Evolutionary conservation across 2,888 invertebrate species (phyloP).

Genomic region (Eupithecia centaureata): DNA sequence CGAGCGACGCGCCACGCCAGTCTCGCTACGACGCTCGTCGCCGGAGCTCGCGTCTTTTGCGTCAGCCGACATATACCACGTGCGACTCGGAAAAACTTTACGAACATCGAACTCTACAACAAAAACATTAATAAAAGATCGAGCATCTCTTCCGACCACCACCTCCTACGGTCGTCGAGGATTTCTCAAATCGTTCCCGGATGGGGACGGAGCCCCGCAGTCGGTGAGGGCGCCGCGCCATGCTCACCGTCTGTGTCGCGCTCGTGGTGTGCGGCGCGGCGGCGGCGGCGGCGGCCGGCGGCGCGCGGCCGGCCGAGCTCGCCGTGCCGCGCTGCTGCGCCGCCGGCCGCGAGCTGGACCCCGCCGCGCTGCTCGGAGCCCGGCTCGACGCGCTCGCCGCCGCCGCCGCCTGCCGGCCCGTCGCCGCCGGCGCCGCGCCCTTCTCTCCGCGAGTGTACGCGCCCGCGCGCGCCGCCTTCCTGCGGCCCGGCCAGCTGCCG

Average conservation of each 20-base stretch:
- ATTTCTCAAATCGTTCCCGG: background rate
- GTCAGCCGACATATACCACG: slow-evolving; percentile 52
- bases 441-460: slow-evolving; percentile 86
- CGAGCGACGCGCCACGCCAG: slow-evolving; percentile 41
- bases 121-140: background rate
- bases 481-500: slow-evolving; percentile 72
- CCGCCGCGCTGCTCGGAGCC: slow-evolving; percentile 53
- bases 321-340: slow-evolving; percentile 66
- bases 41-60: slow-evolving; percentile 52
- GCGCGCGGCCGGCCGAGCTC: slow-evolving; percentile 59
- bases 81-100: slow-evolving; percentile 48
- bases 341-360: slow-evolving; percentile 56
- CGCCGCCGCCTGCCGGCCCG: slow-evolving; percentile 77
- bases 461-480: slow-evolving; percentile 68
- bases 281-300: slow-evolving; percentile 49
- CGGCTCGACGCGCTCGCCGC: slow-evolving; percentile 70
- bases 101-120: background rate
- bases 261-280: slow-evolving; percentile 50
- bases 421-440: slow-evolving; percentile 57
- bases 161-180: background rate
- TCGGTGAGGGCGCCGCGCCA: slow-evolving; percentile 50
- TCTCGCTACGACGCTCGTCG: slow-evolving; percentile 49
- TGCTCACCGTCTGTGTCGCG: slow-evolving; percentile 42
- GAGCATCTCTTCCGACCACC: no score
- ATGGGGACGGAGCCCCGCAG: slow-evolving; percentile 26